These are phyloP conservation scores for Chloroceryle amazona DNA, from an alignment of 2,797 vertebrate genomes.

Conservation along the genomic window DNA sequence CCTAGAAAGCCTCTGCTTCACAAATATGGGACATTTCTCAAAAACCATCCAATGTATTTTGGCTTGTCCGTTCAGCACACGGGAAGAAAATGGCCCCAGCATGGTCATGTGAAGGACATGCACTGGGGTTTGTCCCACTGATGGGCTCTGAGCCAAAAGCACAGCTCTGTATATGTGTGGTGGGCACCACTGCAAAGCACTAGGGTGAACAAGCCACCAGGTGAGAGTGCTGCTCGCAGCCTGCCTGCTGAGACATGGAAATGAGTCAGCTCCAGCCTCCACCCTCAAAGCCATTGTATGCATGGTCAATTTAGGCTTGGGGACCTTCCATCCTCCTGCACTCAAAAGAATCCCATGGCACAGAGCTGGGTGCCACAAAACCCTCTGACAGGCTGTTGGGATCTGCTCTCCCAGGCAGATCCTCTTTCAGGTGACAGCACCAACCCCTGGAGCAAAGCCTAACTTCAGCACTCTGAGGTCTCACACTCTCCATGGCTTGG, in stretches of 20 bases:
- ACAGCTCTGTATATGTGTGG: background rate
- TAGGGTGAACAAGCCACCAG: background rate
- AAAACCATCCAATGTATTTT: rapidly evolving
- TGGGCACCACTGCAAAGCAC: background rate
- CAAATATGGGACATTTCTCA: background rate
- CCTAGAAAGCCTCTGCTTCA: background rate
- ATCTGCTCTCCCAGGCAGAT: background rate
- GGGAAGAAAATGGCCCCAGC: background rate
- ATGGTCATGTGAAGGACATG: background rate
- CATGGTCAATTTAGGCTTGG: background rate
- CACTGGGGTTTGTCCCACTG: background rate
- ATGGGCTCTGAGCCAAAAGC: background rate
- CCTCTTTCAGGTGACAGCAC: background rate
- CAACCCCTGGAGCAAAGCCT: background rate
- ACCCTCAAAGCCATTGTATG: rapidly evolving
- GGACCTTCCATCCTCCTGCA: background rate
- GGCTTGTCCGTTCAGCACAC: background rate
- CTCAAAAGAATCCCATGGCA: background rate
- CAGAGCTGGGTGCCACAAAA: background rate
- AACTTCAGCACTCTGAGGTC: rapidly evolving
- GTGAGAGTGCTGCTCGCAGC: background rate
- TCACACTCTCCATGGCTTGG: background rate
- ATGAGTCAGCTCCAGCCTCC: rapidly evolving
- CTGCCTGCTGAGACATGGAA: background rate
- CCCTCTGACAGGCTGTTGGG: background rate